Evolutionary conservation across 2,888 invertebrate genomes (phyloP).

Genomic region (Eilema griseolum): DNA sequence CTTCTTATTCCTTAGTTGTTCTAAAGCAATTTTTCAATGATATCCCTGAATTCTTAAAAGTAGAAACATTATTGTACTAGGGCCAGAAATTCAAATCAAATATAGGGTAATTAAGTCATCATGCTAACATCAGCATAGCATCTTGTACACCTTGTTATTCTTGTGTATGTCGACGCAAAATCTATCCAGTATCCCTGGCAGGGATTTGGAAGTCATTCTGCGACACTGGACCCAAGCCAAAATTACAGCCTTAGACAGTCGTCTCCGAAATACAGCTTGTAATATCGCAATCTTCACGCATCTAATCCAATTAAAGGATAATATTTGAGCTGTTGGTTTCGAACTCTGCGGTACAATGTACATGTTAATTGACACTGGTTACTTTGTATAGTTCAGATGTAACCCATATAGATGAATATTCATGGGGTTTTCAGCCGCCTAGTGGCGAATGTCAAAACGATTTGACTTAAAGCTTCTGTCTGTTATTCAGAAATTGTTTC

Average conservation of each 20-base stretch:
- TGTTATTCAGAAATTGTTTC: slow-evolving; percentile 46
- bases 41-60: not conserved
- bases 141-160: no score
- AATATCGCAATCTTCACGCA: not conserved
- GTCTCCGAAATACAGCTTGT: not conserved
- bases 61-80: no score
- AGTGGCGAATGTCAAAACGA: slow-evolving; percentile 3
- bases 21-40: not conserved
- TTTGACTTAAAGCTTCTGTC: slow-evolving; percentile 14
- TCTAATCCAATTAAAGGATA: slow-evolving; percentile 13
- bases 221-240: not conserved
- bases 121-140: no score
- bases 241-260: not conserved
- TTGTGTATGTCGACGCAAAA: not conserved
- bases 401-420: slow-evolving; percentile 51
- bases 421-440: slow-evolving; percentile 40
- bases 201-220: no score
- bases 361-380: slow-evolving; percentile 58
- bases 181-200: not conserved
- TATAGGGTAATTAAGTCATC: no score
- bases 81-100: no score
- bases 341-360: slow-evolving; percentile 34
- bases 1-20: not conserved
- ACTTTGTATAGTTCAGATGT: slow-evolving; percentile 45
- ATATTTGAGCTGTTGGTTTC: slow-evolving; percentile 28